Percentiles rank a stretch among this genome's conserved stretches.
These are phyloP conservation scores for Therioaphis trifolii DNA, from an alignment of 2,888 invertebrate species.

Conservation along the genomic window DNA sequence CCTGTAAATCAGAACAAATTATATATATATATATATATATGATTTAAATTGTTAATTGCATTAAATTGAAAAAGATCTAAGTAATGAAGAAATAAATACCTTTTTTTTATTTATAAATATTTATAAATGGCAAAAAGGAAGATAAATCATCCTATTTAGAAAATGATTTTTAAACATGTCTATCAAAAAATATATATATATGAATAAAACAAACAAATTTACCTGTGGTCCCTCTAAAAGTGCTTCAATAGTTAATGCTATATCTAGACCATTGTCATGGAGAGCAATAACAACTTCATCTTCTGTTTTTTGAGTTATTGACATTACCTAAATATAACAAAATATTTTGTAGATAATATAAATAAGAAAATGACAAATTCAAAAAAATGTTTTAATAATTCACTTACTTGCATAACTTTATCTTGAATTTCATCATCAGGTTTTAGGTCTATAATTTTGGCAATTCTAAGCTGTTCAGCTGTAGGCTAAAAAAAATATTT, in stretches of 20 bases:
- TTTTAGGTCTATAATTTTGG: slow-evolving; percentile 77
- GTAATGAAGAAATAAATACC: too few relatives aligned
- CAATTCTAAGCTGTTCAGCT: slow-evolving; percentile 86
- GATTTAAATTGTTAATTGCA: too few relatives aligned
- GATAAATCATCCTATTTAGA: too few relatives aligned
- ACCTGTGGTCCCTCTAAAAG: slow-evolving; percentile 80
- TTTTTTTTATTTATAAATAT: too few relatives aligned
- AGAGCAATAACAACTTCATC: slow-evolving; percentile 93
- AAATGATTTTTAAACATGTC: too few relatives aligned
- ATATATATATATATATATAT: too few relatives aligned
- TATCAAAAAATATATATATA: too few relatives aligned
- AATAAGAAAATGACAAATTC: not conserved
- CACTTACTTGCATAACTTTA: slow-evolving; percentile 76
- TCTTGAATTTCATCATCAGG: slow-evolving; percentile 75
- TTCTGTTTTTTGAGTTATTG: slow-evolving; percentile 88
- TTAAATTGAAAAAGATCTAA: too few relatives aligned
- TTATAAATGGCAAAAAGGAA: too few relatives aligned
- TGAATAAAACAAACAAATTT: slow-evolving; percentile 63
- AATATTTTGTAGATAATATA: not conserved
- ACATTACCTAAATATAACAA: slow-evolving; percentile 75
- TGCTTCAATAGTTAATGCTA: slow-evolving; percentile 84
- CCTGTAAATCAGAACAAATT: too few relatives aligned
- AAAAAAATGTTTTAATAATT: not conserved
- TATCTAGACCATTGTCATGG: slow-evolving; percentile 91
- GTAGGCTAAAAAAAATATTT: slow-evolving; percentile 74